Evolutionary conservation across 2,888 invertebrate species (phyloP).

Genomic region (Teleiodes luculella): DNA sequence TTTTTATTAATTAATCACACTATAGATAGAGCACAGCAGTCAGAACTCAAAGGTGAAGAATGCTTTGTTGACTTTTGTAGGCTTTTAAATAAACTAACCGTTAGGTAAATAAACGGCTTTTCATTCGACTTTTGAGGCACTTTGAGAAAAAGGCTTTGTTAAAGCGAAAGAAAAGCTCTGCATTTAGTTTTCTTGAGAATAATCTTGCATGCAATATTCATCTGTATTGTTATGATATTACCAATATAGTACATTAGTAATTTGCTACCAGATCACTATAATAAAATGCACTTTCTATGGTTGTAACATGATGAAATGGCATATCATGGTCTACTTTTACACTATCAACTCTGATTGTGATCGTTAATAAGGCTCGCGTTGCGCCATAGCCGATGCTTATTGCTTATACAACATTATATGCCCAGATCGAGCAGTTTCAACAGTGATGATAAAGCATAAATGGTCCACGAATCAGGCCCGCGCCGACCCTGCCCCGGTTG

Average conservation of each 20-base stretch:
- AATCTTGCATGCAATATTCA: too few relatives aligned
- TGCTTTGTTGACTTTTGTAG: slow-evolving; percentile 16
- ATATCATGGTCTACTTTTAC: slow-evolving; percentile 11
- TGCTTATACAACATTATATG: slow-evolving; percentile 2
- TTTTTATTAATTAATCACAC: slow-evolving; percentile 7
- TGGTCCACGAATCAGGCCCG: background rate
- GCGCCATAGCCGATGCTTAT: background rate
- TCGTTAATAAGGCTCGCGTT: slow-evolving; percentile 16
- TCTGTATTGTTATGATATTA: slow-evolving; percentile 38
- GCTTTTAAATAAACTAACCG: background rate
- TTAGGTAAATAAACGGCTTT: background rate
- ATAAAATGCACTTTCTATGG: slow-evolving; percentile 17
- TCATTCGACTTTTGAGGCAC: too few relatives aligned
- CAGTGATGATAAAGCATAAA: slow-evolving; percentile 5
- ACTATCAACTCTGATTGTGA: slow-evolving; percentile 14
- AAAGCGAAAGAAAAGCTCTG: too few relatives aligned
- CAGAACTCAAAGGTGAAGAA: background rate
- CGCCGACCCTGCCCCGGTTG: slow-evolving; percentile 1
- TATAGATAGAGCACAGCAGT: background rate
- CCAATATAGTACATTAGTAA: slow-evolving; percentile 25
- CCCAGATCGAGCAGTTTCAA: slow-evolving; percentile 1
- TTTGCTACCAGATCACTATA: slow-evolving; percentile 12
- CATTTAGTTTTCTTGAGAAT: too few relatives aligned
- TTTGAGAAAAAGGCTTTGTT: too few relatives aligned
- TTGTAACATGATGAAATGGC: slow-evolving; percentile 13